These are phyloP conservation scores for Muraenolepis orangiensis DNA, from an alignment of 2,797 vertebrate species.

Conservation along the genomic window DNA sequence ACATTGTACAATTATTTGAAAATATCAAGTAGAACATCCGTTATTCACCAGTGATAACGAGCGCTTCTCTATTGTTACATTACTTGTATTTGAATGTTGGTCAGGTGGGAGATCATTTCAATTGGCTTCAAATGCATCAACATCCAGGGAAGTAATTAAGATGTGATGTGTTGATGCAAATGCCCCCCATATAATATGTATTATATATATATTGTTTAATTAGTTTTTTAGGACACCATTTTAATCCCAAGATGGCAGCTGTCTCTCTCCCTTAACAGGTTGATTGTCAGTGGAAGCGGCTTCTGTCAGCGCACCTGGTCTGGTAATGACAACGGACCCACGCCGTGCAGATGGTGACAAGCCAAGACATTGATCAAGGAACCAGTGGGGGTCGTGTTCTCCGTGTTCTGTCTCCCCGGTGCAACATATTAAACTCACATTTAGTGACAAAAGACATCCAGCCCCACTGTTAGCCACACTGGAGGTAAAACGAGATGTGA, in stretches of 20 bases:
- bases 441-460: constrained; percentile 75
- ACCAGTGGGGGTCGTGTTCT: constrained; percentile 62
- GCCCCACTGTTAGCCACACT: constrained; percentile 64
- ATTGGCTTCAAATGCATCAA: too few species aligned
- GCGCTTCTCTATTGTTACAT: too few species aligned
- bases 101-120: too few species aligned
- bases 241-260: not conserved
- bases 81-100: too few species aligned
- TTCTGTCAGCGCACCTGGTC: constrained; percentile 45
- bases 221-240: not conserved
- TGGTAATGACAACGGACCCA: constrained; percentile 51
- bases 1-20: too few species aligned
- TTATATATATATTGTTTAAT: not conserved
- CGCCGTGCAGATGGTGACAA: constrained; percentile 58
- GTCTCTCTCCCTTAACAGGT: not conserved
- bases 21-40: too few species aligned
- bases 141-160: too few species aligned
- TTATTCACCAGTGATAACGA: too few species aligned
- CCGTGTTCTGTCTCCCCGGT: constrained; percentile 70
- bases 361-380: constrained; percentile 63
- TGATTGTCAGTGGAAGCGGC: not conserved
- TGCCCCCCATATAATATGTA: too few species aligned
- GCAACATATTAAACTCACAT: constrained; percentile 77
- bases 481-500: constrained; percentile 56
- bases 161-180: too few species aligned